These are phyloP conservation scores for Podarcis cretensis DNA, from an alignment of 2,113 vertebrate species.

Conservation along the genomic window DNA sequence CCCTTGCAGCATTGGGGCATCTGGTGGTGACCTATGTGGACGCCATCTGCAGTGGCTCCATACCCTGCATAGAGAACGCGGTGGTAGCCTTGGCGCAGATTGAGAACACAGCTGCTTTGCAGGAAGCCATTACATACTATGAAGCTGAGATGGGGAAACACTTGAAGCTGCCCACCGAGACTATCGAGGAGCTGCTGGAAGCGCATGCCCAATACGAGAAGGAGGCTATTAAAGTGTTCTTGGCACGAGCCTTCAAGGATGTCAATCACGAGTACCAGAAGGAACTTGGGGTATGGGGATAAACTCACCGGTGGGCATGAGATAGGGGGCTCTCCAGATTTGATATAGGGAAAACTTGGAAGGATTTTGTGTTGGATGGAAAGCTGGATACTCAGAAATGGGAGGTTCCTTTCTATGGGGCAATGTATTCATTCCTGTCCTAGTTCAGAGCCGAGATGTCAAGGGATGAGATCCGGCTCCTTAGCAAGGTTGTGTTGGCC, in stretches of 20 bases:
- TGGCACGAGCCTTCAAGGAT: constrained; percentile 68
- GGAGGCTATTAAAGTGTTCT: constrained; percentile 60
- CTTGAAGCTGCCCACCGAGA: constrained; percentile 54
- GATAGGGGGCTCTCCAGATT: not conserved
- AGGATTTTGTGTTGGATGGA: not conserved
- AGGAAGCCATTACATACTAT: constrained; percentile 55
- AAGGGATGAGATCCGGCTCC: not conserved
- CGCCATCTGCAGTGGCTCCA: constrained; percentile 50
- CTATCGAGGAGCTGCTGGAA: constrained; percentile 40
- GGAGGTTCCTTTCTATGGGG: not conserved
- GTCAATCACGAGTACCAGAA: constrained; percentile 28
- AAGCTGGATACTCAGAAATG: not conserved
- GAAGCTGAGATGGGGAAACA: constrained; percentile 5
- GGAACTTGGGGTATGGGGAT: constrained; percentile 41
- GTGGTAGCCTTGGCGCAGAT: constrained; percentile 56
- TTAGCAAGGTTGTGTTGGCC: not conserved
- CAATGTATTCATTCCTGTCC: not conserved
- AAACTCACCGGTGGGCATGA: not conserved
- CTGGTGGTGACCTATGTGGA: constrained; percentile 52
- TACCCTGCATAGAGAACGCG: constrained; percentile 68
- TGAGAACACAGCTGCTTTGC: constrained; percentile 64
- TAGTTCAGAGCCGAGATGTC: not conserved
- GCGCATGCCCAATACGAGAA: constrained; percentile 39
- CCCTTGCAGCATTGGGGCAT: constrained; percentile 47
- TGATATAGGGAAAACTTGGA: not conserved